These are phyloP conservation scores for Cardiocondyla obscurior DNA, from an alignment of 1,140 invertebrate genomes.

Conservation along the genomic window DNA sequence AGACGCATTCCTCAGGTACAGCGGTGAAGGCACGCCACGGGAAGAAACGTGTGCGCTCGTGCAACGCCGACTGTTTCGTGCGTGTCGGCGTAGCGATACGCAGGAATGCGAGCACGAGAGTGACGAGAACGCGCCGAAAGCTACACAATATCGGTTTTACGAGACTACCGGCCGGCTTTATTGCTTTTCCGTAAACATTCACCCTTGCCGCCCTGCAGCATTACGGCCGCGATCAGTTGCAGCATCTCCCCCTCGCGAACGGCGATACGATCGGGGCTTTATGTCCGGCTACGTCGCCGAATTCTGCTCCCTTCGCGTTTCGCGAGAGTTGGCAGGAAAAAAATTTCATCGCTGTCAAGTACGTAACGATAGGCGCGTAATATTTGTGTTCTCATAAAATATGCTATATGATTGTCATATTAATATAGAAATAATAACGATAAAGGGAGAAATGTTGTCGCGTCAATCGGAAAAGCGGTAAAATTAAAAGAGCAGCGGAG, in stretches of 20 bases:
- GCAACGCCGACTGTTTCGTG: conserved; percentile 6
- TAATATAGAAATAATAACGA: neutral
- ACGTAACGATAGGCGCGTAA: neutral
- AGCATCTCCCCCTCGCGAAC: conserved; percentile 12
- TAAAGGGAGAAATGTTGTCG: conserved; percentile 5
- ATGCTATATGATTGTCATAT: too few species aligned
- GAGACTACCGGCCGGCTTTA: conserved; percentile 55
- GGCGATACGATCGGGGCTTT: neutral
- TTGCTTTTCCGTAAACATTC: conserved; percentile 60
- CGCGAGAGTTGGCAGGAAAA: neutral
- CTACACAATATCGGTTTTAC: conserved; percentile 63
- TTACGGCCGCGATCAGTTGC: conserved; percentile 41
- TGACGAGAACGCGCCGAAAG: conserved; percentile 23
- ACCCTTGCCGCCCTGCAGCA: conserved; percentile 40
- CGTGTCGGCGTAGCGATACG: conserved; percentile 5
- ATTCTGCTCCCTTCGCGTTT: neutral
- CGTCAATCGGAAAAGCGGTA: too few species aligned
- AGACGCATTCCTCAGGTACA: conserved; percentile 11
- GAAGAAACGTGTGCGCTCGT: conserved; percentile 11
- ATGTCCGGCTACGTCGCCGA: neutral
- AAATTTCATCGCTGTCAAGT: neutral
- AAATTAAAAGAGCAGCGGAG: neutral
- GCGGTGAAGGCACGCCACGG: conserved; percentile 27
- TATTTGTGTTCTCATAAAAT: too few species aligned
- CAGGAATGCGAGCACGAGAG: conserved; percentile 36